These are phyloP conservation scores for Calliphora vomitoria DNA, from an alignment of 2,888 invertebrate species.

Conservation along the genomic window DNA sequence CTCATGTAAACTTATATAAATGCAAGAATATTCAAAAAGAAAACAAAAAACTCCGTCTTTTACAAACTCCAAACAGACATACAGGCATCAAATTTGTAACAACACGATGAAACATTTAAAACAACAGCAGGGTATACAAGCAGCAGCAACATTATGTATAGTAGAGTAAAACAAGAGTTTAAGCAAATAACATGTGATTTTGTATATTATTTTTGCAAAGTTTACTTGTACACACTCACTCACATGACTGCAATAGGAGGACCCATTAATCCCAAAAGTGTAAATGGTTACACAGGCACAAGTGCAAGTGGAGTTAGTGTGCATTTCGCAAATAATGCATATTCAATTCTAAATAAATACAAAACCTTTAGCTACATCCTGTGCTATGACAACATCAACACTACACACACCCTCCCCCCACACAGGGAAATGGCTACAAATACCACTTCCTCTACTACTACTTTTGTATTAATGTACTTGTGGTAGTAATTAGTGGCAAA, in stretches of 20 bases:
- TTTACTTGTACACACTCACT: background rate
- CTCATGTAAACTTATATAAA: background rate
- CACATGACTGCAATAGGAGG: background rate
- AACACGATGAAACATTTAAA: slow-evolving; percentile 52
- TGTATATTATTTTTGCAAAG: slow-evolving; percentile 39
- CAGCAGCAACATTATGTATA: background rate
- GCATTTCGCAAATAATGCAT: slow-evolving; percentile 64
- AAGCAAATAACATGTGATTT: slow-evolving; percentile 51
- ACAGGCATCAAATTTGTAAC: slow-evolving; percentile 45
- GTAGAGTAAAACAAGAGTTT: slow-evolving; percentile 44
- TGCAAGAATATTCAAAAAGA: background rate
- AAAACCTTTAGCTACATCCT: slow-evolving; percentile 43
- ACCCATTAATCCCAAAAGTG: slow-evolving; percentile 25
- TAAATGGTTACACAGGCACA: slow-evolving; percentile 28
- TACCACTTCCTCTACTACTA: background rate
- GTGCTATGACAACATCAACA: slow-evolving; percentile 9
- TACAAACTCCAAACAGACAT: background rate
- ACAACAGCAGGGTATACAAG: slow-evolving; percentile 65
- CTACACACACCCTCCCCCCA: background rate
- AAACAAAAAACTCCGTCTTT: background rate
- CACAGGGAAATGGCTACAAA: background rate
- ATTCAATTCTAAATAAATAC: slow-evolving; percentile 68
- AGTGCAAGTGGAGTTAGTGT: slow-evolving; percentile 10
- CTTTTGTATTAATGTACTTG: slow-evolving; percentile 45
- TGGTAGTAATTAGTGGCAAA: slow-evolving; percentile 76